These are phyloP conservation scores for Glossophaga mutica DNA, from an alignment of 2,797 vertebrate species.

Conservation along the genomic window DNA sequence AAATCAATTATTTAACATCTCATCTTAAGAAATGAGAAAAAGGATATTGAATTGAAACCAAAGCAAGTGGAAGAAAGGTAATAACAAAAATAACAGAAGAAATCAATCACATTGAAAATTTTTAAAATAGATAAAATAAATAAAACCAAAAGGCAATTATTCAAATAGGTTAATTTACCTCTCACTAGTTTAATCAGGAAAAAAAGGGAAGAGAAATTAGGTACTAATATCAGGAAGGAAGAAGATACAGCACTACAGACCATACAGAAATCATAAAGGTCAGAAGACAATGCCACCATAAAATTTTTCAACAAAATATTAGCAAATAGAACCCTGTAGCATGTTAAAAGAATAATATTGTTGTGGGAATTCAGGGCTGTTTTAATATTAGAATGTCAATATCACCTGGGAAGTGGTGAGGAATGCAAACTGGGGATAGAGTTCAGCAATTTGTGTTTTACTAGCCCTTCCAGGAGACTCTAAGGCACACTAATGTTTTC, in stretches of 20 bases:
- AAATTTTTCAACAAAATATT: not conserved
- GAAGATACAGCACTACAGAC: not conserved
- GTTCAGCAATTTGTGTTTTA: not conserved
- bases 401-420: not conserved
- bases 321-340: not conserved
- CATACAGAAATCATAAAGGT: not conserved
- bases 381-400: not conserved
- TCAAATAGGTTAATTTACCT: not conserved
- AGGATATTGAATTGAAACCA: not conserved
- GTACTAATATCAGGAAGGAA: not conserved
- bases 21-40: not conserved
- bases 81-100: not conserved
- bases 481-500: too few species aligned
- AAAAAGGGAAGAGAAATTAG: not conserved
- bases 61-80: not conserved
- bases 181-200: not conserved
- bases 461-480: too few species aligned
- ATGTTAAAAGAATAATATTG: not conserved
- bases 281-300: not conserved
- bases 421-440: not conserved
- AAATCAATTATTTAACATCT: not conserved
- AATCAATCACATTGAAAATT: not conserved
- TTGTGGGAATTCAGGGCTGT: not conserved
- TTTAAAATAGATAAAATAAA: not conserved
- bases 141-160: not conserved